phyloP scores from a whole-genome alignment of 2,797 vertebrate genomes.

The Urosaurus nigricauda region DNA sequence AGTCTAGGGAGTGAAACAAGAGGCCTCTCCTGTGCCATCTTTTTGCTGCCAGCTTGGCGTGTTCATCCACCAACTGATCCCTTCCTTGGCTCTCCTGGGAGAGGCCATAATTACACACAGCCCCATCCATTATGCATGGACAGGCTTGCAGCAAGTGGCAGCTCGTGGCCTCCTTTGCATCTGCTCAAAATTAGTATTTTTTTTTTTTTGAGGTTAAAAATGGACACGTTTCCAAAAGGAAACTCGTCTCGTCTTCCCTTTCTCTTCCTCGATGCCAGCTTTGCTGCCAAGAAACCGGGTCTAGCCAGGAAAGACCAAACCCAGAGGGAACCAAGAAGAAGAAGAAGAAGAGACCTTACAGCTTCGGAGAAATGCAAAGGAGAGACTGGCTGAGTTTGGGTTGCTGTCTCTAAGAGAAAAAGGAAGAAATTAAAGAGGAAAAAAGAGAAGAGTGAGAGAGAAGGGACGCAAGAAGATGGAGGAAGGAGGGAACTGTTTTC shows the following conservation, averaged over 20 bases:
- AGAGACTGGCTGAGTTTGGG: neutral
- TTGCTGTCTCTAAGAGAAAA: neutral
- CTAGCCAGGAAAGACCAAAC: neutral
- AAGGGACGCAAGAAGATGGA: neutral
- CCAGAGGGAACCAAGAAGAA: neutral
- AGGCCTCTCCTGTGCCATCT: neutral
- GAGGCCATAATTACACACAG: slow-evolving; percentile 34
- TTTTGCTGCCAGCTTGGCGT: slow-evolving; percentile 22
- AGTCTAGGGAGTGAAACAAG: neutral
- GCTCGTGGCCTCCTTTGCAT: slow-evolving; percentile 13
- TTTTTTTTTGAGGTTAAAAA: slow-evolving; percentile 18
- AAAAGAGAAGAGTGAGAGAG: too few species aligned
- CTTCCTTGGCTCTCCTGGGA: slow-evolving; percentile 10
- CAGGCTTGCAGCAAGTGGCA: neutral
- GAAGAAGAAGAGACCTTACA: neutral
- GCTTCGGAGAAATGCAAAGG: neutral
- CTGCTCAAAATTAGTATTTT: slow-evolving; percentile 8
- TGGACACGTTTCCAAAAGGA: neutral
- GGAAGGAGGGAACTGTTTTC: neutral
- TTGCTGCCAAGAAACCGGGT: neutral
- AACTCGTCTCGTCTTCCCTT: neutral
- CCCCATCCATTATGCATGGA: slow-evolving; percentile 31
- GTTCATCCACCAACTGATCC: slow-evolving; percentile 21
- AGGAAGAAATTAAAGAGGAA: neutral
- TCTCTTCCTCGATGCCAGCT: neutral